Base-by-base conservation (phyloP, 2,797 vertebrate species). In the Epinephelus malabaricus region DNA sequence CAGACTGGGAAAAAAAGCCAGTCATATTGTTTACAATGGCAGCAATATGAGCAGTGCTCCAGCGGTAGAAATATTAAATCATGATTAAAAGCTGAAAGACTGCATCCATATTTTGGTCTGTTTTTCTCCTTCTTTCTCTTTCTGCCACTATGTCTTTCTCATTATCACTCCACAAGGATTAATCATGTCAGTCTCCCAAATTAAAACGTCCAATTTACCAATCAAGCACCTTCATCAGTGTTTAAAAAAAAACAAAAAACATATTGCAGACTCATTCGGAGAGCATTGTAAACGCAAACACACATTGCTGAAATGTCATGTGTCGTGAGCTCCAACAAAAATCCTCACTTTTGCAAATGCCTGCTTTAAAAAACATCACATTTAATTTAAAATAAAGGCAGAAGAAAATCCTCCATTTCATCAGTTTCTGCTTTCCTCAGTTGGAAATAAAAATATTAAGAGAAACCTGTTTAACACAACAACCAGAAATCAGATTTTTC, bases 1-100 rank as follows among this genome's bases (percentile, higher is more conserved):
- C 49, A 61, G 40, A 56, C 34, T 40, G 8, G 4, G 47, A 72
- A 55, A 69, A 58, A 23, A 63, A 58, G 54, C 15, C 5, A 43
- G 14, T 79, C 21, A 66, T 67, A 56, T 58, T 45, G 15, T 73
- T 73, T 73, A 15, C 45, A 66, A 11, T 63, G 54, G n/a, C 17
- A 66, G 65, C 19, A 38, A 46, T 21, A 38, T 21, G 23, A 74
- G 53, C 25, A 53, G 27, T 27, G 30, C 38, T 58, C 13, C 34
- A 47, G 11, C 19, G n/a, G 47, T 53, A 67, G 54, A 62, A 51
- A 67, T 58, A 55, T 38, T 17, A 78, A 53, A 43, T 46, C 19
- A 40, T n/a, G 21, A 70, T 64, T n/a, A 49, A 56, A 80, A 67
- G 9, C 55, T 60, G 2, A 71, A 56, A 61, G 2, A 34, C 21